Evolutionary conservation across 2,113 vertebrate species (phyloP), one percentile per base, ranked within the genome.

Genomic region (Labeo catla): DNA sequence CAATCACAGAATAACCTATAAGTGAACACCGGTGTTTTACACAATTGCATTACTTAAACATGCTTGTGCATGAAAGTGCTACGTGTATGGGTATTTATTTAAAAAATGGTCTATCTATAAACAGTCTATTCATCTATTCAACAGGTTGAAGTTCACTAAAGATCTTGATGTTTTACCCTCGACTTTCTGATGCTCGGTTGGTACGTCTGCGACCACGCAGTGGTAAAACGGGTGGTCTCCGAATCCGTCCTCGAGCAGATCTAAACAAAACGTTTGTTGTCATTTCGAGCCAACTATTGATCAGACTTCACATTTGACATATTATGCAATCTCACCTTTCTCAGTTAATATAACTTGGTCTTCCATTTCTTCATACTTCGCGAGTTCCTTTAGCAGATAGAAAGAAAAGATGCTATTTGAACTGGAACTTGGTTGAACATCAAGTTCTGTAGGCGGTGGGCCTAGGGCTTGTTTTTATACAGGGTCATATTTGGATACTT

Each of bases 291-390:
- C 16, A 12, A 54, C 16, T 52, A 72, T 6, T 50, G 65, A 45
- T 15, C 9, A 23, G 1, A 21, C n/a, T 23, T 7, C 6, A 6
- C 61, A 49, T 23, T 66, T 49, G 63, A 68, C 3, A 6, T n/a
- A 1, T 39, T 7, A n/a, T 10, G 54, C 52, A 12, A 13, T 13
- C 90, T 90, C 78, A 94, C 95, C 95, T 93, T 95, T 93, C 73
- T 95, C 98, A 2, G 98, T 98, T 91, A 99, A 93, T 28, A 95
- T 93, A 85, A 99, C 98, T 92, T 97, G 96, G 87, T 97, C 94
- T 93, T 99, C 98, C 97, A 98, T 99, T 28, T 96, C 96, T 89
- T 99, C 98, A 11, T 98, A 98, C 87, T 98, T 99, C 0, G 98
- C 98, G 34, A 99, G 94, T 92, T 98, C 98, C 98, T 99, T 85